phyloP scores from a whole-genome alignment of 2,888 invertebrate genomes.

The Eristalis arbustorum region DNA sequence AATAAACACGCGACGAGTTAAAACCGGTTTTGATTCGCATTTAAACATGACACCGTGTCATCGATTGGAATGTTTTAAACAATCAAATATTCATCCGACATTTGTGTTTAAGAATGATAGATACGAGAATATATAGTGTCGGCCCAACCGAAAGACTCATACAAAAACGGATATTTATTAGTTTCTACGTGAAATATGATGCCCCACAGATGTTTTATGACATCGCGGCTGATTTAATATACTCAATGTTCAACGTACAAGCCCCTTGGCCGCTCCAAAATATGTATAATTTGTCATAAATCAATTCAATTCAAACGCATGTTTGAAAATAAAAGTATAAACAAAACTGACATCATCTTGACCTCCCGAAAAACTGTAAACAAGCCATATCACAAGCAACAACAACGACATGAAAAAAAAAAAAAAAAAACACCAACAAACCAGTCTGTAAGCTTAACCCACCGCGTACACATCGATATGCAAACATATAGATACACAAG shows the following conservation, averaged over 20 bases:
- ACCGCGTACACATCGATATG: conserved; percentile 31
- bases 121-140: neutral
- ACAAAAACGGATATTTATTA: neutral
- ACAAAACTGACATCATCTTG: conserved; percentile 41
- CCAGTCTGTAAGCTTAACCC: conserved; percentile 44
- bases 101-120: neutral
- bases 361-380: neutral
- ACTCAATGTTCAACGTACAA: neutral
- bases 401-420: neutral
- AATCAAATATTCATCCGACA: neutral
- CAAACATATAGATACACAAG: neutral
- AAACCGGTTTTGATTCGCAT: neutral
- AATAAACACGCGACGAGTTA: neutral
- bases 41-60: neutral
- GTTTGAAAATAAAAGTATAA: neutral
- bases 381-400: conserved; percentile 12
- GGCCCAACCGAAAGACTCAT: neutral
- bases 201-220: neutral
- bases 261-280: neutral
- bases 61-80: neutral
- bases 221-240: neutral
- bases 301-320: neutral
- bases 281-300: neutral
- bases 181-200: neutral
- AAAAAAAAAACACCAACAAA: conserved; percentile 44